Evolutionary conservation across 2,888 invertebrate genomes (phyloP), one percentile per base, ranked within the genome.

Genomic region (Timandra comae): DNA sequence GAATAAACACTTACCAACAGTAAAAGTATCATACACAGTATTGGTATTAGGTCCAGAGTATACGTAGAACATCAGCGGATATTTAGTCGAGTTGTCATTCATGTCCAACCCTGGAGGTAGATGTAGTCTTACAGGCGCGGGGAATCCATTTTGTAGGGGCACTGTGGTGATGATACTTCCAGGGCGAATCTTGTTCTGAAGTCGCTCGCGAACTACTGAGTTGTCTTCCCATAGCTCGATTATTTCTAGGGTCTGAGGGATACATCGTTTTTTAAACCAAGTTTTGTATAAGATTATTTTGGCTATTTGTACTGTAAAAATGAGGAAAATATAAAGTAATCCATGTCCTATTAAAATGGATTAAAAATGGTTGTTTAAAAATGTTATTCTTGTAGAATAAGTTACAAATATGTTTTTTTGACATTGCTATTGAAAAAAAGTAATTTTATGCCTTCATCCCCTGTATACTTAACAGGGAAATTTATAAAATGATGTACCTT

Each of bases 11-110:
- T 71, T 34, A 71, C 89, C 90, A 13, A 92, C 79, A 19, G 82
- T 75, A 47, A 91, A 94, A 0, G 81, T 75, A 32, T 94, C 92
- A 3, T 78, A 89, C 0, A 96, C 93, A 12, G 89, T 88, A 44
- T 93, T 94, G 0, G 93, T 91, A 44, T 93, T 91, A 3, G 97
- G 97, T 0, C 97, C 97, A 0, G 91, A 96, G 67, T 97, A 94
- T 68, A 94, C 93, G 45, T 91, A 86, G 48, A 92, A 91, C 9
- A 94, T 81, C 72, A 93, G 67, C 0, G 94, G 91, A 61, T 94
- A 94, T 33, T 86, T 87, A 1, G 72, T 77, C 1, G 46, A 53
- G 3, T 63, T 66, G 41, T 89, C 87, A 44, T 86, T 81, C 24
- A 89, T 70, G 55, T 91, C 79, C 13, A 93, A 80, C 13, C 88